These are phyloP conservation scores for Pseudomyrmex pallidus DNA, from an alignment of 1,140 invertebrate species.

Conservation along the genomic window DNA sequence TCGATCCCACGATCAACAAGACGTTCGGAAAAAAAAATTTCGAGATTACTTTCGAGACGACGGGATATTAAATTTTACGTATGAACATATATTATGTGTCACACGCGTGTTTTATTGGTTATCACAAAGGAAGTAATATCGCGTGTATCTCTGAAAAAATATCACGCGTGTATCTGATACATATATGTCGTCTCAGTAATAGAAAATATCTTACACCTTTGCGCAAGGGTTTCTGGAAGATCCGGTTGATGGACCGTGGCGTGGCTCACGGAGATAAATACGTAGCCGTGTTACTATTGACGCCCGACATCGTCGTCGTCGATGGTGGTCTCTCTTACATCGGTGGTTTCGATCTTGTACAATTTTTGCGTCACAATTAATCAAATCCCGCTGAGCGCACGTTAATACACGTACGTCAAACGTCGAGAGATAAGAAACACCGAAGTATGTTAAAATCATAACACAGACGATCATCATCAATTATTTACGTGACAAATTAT, in stretches of 20 bases:
- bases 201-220: slow-evolving; percentile 66
- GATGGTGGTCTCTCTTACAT: slow-evolving; percentile 17
- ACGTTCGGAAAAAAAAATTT: neutral
- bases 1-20: neutral
- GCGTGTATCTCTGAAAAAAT: slow-evolving; percentile 63
- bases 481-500: neutral
- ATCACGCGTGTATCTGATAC: neutral
- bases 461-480: neutral
- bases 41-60: neutral
- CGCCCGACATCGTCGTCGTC: neutral
- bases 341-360: slow-evolving; percentile 37
- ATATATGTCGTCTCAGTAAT: slow-evolving; percentile 52
- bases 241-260: slow-evolving; percentile 8
- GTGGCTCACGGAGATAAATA: slow-evolving; percentile 40
- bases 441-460: neutral
- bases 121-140: slow-evolving; percentile 36
- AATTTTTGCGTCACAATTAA: slow-evolving; percentile 26
- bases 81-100: no score
- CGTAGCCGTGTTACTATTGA: slow-evolving; percentile 23
- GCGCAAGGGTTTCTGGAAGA: slow-evolving; percentile 68
- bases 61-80: neutral
- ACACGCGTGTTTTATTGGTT: neutral
- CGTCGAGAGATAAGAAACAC: neutral
- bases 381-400: slow-evolving; percentile 14
- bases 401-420: neutral